Conservation (phyloP, 1,140 invertebrate species). For the Magallana angulata region DNA sequence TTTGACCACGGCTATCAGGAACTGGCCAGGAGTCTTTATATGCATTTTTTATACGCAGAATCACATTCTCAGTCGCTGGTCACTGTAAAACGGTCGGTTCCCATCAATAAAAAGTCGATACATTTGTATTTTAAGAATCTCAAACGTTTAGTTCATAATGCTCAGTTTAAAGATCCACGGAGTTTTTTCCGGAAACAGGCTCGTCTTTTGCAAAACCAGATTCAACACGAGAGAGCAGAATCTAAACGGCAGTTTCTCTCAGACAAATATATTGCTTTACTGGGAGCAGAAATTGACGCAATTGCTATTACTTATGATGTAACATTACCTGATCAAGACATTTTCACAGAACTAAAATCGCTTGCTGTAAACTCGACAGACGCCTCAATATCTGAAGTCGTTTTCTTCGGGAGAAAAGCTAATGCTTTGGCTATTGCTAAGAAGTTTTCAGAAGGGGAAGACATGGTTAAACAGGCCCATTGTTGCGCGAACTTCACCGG, state of each 20-base stretch:
- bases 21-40: background rate
- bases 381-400: conserved; percentile 50
- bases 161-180: conserved; percentile 50
- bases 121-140: conserved; percentile 54
- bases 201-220: background rate
- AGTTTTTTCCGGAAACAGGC: conserved; percentile 46
- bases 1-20: background rate
- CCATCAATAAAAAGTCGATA: conserved; percentile 42
- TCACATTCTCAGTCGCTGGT: background rate
- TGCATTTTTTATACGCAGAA: background rate
- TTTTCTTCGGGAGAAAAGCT: conserved; percentile 54
- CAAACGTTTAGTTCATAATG: conserved; percentile 58
- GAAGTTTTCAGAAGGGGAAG: conserved; percentile 38
- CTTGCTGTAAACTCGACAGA: conserved; percentile 44
- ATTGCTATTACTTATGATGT: conserved; percentile 57
- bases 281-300: conserved; percentile 61
- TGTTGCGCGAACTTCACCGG: conserved; percentile 43
- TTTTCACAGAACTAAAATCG: conserved; percentile 54
- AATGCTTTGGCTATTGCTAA: conserved; percentile 51
- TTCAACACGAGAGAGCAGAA: conserved; percentile 29
- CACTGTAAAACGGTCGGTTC: conserved; percentile 18
- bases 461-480: conserved; percentile 54
- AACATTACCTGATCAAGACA: conserved; percentile 47
- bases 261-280: conserved; percentile 56
- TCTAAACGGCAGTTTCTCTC: conserved; percentile 39